These are phyloP conservation scores for Myotis planiceps DNA, from an alignment of 2,797 vertebrate genomes.

Conservation along the genomic window DNA sequence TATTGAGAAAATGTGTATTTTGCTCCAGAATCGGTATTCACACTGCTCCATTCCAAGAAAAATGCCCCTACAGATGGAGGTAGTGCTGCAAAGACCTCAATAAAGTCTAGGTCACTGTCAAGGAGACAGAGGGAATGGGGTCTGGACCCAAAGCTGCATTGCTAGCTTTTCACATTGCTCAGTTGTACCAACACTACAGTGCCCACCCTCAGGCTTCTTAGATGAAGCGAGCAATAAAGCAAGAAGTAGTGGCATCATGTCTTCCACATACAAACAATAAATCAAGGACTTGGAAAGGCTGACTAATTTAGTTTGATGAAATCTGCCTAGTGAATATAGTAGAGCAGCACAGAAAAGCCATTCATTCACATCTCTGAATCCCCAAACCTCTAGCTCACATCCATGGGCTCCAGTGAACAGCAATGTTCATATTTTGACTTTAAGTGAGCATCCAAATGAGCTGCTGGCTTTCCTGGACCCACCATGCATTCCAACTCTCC, in stretches of 20 bases:
- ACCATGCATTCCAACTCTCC: not conserved
- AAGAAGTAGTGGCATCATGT: not conserved
- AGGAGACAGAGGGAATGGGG: conserved; percentile 39
- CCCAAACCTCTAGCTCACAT: not conserved
- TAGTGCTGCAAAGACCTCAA: conserved; percentile 41
- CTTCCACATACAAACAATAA: not conserved
- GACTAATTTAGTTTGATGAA: not conserved
- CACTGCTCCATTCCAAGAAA: conserved; percentile 65
- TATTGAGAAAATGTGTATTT: conserved; percentile 79
- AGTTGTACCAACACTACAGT: not conserved
- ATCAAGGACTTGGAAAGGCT: not conserved
- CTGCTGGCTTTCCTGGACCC: not conserved
- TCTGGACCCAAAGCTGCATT: not conserved
- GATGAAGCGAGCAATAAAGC: not conserved
- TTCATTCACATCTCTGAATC: not conserved
- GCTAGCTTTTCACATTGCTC: not conserved
- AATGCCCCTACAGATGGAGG: conserved; percentile 34
- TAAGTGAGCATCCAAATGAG: not conserved
- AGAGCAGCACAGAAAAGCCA: not conserved
- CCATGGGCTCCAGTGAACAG: not conserved
- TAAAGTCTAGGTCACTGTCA: conserved; percentile 55
- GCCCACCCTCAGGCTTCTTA: not conserved
- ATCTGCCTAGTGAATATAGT: not conserved
- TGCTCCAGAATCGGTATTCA: conserved; percentile 78
- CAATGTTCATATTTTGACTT: not conserved